Conservation (phyloP, 1,140 invertebrate genomes). For the Sipha flava region DNA sequence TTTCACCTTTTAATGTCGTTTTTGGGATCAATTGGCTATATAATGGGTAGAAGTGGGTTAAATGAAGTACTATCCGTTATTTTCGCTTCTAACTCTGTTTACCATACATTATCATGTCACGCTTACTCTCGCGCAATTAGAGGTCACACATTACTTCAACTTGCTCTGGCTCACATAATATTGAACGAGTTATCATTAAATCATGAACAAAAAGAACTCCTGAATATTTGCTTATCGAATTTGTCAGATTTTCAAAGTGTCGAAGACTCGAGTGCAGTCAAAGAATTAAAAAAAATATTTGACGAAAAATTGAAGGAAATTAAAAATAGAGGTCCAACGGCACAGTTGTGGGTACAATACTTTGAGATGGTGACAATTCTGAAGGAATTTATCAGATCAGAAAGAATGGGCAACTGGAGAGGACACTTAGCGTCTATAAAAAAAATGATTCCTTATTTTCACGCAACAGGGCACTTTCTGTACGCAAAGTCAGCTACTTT, state of each 20-base stretch:
- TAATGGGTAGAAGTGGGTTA: conserved; percentile 37
- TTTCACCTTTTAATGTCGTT: conserved; percentile 40
- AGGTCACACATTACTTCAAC: conserved; percentile 42
- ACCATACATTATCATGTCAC: conserved; percentile 43
- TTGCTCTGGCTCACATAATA: conserved; percentile 34
- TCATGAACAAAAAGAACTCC: conserved; percentile 34
- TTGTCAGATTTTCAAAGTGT: conserved; percentile 38
- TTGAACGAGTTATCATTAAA: conserved; percentile 25
- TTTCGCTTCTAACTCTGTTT: conserved; percentile 42
- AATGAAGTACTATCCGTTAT: conserved; percentile 38
- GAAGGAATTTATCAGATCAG: conserved; percentile 43
- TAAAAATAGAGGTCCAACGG: conserved; percentile 42
- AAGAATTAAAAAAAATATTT: conserved; percentile 24
- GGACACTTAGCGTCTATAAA: conserved; percentile 41
- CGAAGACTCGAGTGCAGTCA: conserved; percentile 39
- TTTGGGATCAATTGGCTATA: conserved; percentile 36
- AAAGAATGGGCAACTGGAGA: conserved; percentile 41
- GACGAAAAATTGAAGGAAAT: conserved; percentile 1
- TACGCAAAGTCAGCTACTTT: conserved; percentile 29
- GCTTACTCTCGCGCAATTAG: conserved; percentile 42
- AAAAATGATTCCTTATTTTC: conserved; percentile 44
- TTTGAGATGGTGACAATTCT: conserved; percentile 43
- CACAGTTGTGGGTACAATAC: conserved; percentile 45
- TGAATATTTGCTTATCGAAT: conserved; percentile 37
- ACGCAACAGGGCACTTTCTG: conserved; percentile 41